A percentile compares a stretch with the other conserved stretches of the same genome.
These are phyloP conservation scores for Podilymbus podiceps DNA, from an alignment of 2,113 vertebrate species.

Conservation along the genomic window DNA sequence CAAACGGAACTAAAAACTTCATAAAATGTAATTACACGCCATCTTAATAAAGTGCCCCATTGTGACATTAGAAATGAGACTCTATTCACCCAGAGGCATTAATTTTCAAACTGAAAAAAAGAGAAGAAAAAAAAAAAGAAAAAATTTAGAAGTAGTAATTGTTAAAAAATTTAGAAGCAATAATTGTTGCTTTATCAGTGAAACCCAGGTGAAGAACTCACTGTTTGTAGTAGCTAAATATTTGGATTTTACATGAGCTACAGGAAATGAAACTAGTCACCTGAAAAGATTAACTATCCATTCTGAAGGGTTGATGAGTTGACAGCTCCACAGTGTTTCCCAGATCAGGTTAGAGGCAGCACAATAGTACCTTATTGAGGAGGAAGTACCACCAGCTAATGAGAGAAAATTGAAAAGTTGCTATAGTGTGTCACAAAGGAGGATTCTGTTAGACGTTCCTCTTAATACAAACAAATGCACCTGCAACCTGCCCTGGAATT, in stretches of 20 bases:
- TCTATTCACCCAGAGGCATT: slow-evolving; percentile 3
- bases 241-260: slow-evolving; percentile 58
- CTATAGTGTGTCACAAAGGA: slow-evolving; percentile 61
- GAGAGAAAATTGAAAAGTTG: slow-evolving; percentile 60
- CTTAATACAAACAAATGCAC: slow-evolving; percentile 61
- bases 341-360: slow-evolving; percentile 52
- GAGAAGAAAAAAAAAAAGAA: not conserved
- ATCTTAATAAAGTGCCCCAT: not conserved
- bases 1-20: not conserved
- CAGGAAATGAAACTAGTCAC: slow-evolving; percentile 66
- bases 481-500: slow-evolving; percentile 29
- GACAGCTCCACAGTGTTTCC: slow-evolving; percentile 56
- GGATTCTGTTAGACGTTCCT: slow-evolving; percentile 50
- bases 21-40: not conserved
- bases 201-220: slow-evolving; percentile 40
- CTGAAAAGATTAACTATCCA: slow-evolving; percentile 65
- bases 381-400: slow-evolving; percentile 59
- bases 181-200: slow-evolving; percentile 39
- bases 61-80: not conserved
- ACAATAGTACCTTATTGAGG: slow-evolving; percentile 61
- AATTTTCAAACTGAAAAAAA: not conserved
- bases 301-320: slow-evolving; percentile 63
- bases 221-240: slow-evolving; percentile 58
- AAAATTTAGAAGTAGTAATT: not conserved
- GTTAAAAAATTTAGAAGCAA: not conserved